Percentiles rank a stretch among this genome's conserved stretches.
These are phyloP conservation scores for Nycteola revayana DNA, from an alignment of 2,888 invertebrate species.

Conservation along the genomic window DNA sequence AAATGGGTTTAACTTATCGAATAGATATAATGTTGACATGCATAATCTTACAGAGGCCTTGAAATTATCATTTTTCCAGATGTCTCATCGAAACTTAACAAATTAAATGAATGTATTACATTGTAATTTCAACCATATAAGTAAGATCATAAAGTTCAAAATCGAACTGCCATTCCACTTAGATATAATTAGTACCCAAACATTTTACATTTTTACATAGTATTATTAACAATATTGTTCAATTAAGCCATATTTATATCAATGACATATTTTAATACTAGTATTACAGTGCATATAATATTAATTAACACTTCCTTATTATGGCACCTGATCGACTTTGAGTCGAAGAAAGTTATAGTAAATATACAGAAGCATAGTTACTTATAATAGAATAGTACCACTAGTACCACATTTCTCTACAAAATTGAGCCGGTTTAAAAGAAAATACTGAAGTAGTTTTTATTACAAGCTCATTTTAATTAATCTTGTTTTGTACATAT, in stretches of 20 bases:
- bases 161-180: too few relatives aligned
- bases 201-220: too few relatives aligned
- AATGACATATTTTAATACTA: too few relatives aligned
- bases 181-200: too few relatives aligned
- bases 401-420: slow-evolving; percentile 8
- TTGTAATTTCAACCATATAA: too few relatives aligned
- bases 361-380: slow-evolving; percentile 16
- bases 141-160: too few relatives aligned
- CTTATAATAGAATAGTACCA: not conserved
- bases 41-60: slow-evolving; percentile 6
- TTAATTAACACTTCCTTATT: not conserved
- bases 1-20: slow-evolving; percentile 14
- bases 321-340: slow-evolving; percentile 29
- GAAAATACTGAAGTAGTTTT: not conserved
- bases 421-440: slow-evolving; percentile 10
- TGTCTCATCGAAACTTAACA: too few relatives aligned
- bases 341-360: slow-evolving; percentile 24
- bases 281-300: not conserved
- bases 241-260: too few relatives aligned
- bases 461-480: too few relatives aligned
- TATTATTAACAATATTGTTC: too few relatives aligned
- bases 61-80: slow-evolving; percentile 17
- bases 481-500: too few relatives aligned
- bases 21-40: slow-evolving; percentile 10
- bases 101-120: too few relatives aligned